Evolutionary conservation across 1,140 invertebrate species (phyloP).

Genomic region (Polyergus mexicanus): DNA sequence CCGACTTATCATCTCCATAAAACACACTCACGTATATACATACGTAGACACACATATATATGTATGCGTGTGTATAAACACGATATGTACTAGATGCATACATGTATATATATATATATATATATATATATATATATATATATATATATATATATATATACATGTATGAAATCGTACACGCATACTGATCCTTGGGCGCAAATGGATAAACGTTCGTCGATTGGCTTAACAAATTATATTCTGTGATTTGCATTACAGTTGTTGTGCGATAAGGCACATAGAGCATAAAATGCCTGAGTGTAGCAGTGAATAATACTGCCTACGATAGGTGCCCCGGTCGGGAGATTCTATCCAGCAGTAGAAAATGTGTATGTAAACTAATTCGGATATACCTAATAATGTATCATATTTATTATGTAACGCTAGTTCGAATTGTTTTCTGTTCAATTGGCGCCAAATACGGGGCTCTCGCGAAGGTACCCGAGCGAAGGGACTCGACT

Average conservation of each 20-base stretch:
- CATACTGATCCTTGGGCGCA: constrained; percentile 72
- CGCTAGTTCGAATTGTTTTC: constrained; percentile 71
- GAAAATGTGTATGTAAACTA: constrained; percentile 85
- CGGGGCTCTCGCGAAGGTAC: constrained; percentile 71
- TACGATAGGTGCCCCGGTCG: constrained; percentile 84
- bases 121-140: constrained; percentile 8
- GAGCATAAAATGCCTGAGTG: constrained; percentile 85
- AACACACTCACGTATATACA: not conserved
- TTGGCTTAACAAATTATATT: constrained; percentile 85
- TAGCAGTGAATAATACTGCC: constrained; percentile 85
- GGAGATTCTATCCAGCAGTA: constrained; percentile 86
- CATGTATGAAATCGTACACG: not conserved
- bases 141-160: not conserved
- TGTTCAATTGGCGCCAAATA: constrained; percentile 71
- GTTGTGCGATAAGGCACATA: constrained; percentile 85
- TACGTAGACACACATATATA: not conserved
- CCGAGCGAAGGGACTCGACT: constrained; percentile 66
- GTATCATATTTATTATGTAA: constrained; percentile 77
- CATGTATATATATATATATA: not conserved
- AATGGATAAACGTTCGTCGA: constrained; percentile 77
- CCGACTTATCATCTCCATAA: constrained; percentile 53
- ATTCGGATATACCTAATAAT: constrained; percentile 86
- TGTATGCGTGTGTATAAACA: not conserved
- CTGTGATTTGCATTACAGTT: constrained; percentile 86
- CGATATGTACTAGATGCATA: not conserved